Evolutionary conservation across 2,113 vertebrate genomes (phyloP).

Genomic region (Uria aalge): DNA sequence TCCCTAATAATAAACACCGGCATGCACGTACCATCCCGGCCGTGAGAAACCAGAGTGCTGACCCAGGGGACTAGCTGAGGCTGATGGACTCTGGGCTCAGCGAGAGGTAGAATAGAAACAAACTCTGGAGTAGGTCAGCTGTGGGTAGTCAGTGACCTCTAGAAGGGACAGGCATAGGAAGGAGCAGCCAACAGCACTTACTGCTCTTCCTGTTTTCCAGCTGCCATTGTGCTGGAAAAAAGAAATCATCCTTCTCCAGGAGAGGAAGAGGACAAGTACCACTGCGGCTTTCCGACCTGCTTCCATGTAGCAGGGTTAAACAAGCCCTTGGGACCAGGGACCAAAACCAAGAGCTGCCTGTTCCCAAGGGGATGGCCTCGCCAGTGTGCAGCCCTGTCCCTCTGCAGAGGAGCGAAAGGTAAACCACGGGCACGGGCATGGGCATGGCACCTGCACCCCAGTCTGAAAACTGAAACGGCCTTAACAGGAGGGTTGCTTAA

Average conservation of each 20-base stretch:
- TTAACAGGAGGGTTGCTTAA: background rate
- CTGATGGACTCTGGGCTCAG: background rate
- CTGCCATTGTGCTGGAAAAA: background rate
- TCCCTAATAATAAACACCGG: background rate
- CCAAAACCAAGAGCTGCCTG: background rate
- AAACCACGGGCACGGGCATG: background rate
- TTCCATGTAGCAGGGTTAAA: background rate
- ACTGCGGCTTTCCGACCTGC: background rate
- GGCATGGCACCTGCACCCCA: background rate
- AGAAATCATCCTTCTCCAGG: background rate
- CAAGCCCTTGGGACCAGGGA: background rate
- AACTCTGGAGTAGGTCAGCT: background rate
- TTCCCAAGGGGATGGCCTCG: background rate
- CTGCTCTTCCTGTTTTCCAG: slow-evolving; percentile 19
- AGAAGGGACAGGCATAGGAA: background rate
- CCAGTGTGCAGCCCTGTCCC: background rate
- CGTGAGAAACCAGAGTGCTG: background rate
- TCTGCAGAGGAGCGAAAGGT: background rate
- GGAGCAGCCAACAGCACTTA: background rate
- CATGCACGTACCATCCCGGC: fast-evolving
- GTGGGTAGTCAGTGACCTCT: background rate
- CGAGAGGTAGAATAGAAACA: background rate
- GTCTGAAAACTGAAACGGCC: background rate
- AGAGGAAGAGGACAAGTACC: background rate
- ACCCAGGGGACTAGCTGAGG: background rate